Evolutionary conservation across 2,797 vertebrate species (phyloP), one percentile per base, ranked within the genome.

Genomic region (Eospalax fontanierii): DNA sequence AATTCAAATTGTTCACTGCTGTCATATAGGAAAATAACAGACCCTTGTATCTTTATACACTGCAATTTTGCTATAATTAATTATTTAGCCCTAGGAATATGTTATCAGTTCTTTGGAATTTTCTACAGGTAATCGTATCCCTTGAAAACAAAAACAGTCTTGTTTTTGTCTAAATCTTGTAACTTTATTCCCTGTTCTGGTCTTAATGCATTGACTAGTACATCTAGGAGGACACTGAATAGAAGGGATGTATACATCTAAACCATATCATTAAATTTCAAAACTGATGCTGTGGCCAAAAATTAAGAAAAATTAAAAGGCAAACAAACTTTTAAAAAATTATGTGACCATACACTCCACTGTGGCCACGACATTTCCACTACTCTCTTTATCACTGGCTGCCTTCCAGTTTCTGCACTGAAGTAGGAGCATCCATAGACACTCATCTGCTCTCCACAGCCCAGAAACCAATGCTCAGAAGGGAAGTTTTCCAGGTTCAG

Each of bases 251-350:
- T 54, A 30, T 84, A n/a, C 68, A 92, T 83, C 26, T 92, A 82
- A 93, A 66, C 19, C 21, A 76, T 87, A 87, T 87, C 22, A 92
- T 50, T 57, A 82, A 84, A 26, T 46, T 82, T 92, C 28, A 95
- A 81, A 94, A 91, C 71, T 71, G 90, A 93, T 14, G 1, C 63
- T 5, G 4, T 50, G 85, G 24, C 33, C 82, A 75, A 94, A 87
- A 65, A 24, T 61, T 80, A 75, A 54, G 35, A 70, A 89, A 87
- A 88, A 18, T 68, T 75, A 59, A 80, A 80, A 33, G 28, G 68
- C 19, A 87, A 85, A 61, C 5, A 57, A 38, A 7, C 50, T 14
- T 71, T 38, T 22, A 26, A 57, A 89, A 93, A 14, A 50, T 18
- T 3, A 89, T 21, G 1, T n/a, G 82, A 19, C 22, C 59, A 74